These are phyloP conservation scores for Takifugu bimaculatus DNA, from an alignment of 2,113 vertebrate species.

Conservation along the genomic window DNA sequence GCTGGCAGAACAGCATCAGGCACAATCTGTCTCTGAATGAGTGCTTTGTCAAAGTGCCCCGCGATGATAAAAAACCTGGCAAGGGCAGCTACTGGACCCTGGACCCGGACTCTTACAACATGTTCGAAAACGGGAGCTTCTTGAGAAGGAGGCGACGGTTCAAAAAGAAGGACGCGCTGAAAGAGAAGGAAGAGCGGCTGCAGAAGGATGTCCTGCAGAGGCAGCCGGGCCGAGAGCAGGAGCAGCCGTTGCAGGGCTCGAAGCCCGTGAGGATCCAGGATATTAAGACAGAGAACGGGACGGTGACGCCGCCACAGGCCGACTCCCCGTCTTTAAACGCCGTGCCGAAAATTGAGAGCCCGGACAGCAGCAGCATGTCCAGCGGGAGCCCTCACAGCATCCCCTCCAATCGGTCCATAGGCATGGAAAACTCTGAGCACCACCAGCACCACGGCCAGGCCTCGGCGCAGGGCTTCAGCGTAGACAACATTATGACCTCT, in stretches of 20 bases:
- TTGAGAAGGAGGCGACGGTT: constrained; percentile 84
- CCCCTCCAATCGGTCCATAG: constrained; percentile 79
- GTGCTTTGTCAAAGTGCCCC: constrained; percentile 92
- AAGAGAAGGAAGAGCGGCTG: constrained; percentile 88
- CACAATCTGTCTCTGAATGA: constrained; percentile 93
- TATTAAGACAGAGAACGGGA: constrained; percentile 93
- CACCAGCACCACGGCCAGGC: constrained; percentile 74
- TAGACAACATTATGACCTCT: constrained; percentile 95
- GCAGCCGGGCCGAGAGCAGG: constrained; percentile 71
- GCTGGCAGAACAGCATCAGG: constrained; percentile 93
- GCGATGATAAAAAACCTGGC: constrained; percentile 90
- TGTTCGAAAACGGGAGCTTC: constrained; percentile 95
- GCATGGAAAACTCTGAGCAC: constrained; percentile 80
- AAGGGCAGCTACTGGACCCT: constrained; percentile 94
- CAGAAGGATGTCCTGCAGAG: constrained; percentile 78
- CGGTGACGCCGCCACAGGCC: constrained; percentile 85
- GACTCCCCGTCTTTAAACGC: constrained; percentile 81
- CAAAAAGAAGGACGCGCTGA: constrained; percentile 92
- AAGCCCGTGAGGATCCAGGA: constrained; percentile 88
- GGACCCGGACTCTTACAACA: constrained; percentile 93
- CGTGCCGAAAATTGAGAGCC: constrained; percentile 91
- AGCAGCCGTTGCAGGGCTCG: constrained; percentile 72
- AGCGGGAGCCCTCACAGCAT: constrained; percentile 85
- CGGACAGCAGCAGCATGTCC: constrained; percentile 89
- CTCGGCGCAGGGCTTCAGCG: constrained; percentile 85